Base-by-base conservation (phyloP, 2,113 vertebrate species). In the Zonotrichia leucophrys region DNA sequence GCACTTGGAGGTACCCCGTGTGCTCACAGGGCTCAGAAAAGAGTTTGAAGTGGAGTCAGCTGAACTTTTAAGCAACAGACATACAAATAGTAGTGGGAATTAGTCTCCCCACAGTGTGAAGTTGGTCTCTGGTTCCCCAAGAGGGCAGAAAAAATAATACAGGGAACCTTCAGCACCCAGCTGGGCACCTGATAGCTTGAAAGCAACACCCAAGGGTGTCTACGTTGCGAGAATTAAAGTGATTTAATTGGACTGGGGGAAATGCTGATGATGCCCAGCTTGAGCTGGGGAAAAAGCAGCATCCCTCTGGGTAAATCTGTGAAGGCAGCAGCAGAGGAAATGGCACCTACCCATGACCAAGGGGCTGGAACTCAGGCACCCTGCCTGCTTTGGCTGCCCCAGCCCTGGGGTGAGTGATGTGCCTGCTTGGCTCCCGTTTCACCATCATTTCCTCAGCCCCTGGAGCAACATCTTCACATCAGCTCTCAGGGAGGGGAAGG, bases 291-390 rank as follows among this genome's bases (percentile, higher is more conserved):
- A 10, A 39, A 15, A 53, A 67, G 12, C 16, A 68, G 2, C 9
- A 60, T 3, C 18, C 12, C 24, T 27, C 0, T 15, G 55, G 44
- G 28, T 64, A 25, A 47, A 35, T 23, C 23, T 30, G 64, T 47
- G 58, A 39, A 30, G 46, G 58, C 63, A 27, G 42, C 13, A 59
- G 41, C 72, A 64, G 53, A 41, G 44, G 60, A 56, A 77, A 35
- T 20, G 55, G 82, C 46, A 42, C 15, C 2, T 11, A 1, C 4
- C 6, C 41, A 3, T 4, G 22, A 5, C 7, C 35, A 15, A 25
- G 52, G 60, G 67, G 64, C 33, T 53, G 80, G 27, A 37, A 9
- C 5, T 4, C 7, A 3, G 12, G 25, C 25, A 7, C 30, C 35
- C 11, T 82, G 79, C 69, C 60, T 23, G 24, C 1, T 35, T 30